Evolutionary conservation across 2,888 invertebrate genomes (phyloP).

Genomic region (Gryllus longicercus): DNA sequence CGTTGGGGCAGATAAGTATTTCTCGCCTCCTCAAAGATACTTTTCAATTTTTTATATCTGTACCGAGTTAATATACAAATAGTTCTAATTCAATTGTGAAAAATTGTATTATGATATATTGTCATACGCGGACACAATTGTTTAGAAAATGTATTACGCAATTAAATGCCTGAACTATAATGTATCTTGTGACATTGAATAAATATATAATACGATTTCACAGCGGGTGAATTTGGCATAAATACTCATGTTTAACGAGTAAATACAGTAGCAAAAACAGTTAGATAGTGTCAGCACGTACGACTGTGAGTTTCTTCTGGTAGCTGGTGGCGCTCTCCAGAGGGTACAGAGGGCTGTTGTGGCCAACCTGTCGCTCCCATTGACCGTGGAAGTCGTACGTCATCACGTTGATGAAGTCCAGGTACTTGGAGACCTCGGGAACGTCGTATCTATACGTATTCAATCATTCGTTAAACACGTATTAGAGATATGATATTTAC

Average conservation of each 20-base stretch:
- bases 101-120: neutral
- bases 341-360: conserved; percentile 86
- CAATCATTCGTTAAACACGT: no score
- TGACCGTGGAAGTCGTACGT: conserved; percentile 94
- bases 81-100: neutral
- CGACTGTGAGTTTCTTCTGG: conserved; percentile 89
- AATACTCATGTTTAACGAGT: neutral
- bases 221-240: neutral
- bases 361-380: conserved; percentile 90
- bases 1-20: no score
- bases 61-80: no score
- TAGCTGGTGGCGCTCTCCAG: conserved; percentile 85
- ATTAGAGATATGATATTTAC: no score
- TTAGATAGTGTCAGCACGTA: conserved; percentile 48
- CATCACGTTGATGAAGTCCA: conserved; percentile 93
- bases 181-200: neutral
- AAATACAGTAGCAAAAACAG: neutral
- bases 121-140: neutral
- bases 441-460: conserved; percentile 67
- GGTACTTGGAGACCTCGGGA: conserved; percentile 87
- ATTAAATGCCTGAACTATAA: neutral
- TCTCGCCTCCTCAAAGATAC: no score
- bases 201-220: neutral
- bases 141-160: neutral
- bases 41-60: no score